phyloP scores from a whole-genome alignment of 2,888 invertebrate species.

The Eueremaeus valkanovi region DNA sequence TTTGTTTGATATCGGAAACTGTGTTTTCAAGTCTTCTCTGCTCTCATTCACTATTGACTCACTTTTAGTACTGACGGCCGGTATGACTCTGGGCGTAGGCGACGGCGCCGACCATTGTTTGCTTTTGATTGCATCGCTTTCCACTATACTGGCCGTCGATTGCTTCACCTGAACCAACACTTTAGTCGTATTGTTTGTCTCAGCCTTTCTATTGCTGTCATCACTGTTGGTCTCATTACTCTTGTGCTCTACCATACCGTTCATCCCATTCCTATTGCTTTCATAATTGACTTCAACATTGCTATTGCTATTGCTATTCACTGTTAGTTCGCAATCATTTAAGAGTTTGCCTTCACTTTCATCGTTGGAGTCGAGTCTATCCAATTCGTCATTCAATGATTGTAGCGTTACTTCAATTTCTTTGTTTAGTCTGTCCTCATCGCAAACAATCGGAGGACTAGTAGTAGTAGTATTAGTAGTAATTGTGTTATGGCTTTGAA shows the following conservation, averaged over 20 bases:
- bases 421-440: neutral
- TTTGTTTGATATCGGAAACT: neutral
- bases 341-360: neutral
- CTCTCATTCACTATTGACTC: too few relatives aligned
- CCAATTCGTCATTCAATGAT: constrained; percentile 20
- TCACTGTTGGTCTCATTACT: neutral
- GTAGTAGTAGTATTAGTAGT: neutral
- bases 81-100: neutral
- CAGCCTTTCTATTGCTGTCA: neutral
- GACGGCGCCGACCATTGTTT: neutral
- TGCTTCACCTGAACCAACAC: neutral
- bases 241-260: too few relatives aligned
- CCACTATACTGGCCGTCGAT: neutral
- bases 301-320: neutral
- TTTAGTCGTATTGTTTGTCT: neutral
- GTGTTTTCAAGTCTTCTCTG: neutral
- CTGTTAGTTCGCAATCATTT: neutral
- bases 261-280: too few relatives aligned
- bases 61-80: neutral
- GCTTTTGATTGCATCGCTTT: neutral
- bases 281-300: neutral
- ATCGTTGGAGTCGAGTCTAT: constrained; percentile 7
- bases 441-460: neutral
- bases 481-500: neutral
- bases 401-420: constrained; percentile 29